Base-by-base conservation (phyloP, 2,888 invertebrate species). In the Cantharis lateralis region DNA sequence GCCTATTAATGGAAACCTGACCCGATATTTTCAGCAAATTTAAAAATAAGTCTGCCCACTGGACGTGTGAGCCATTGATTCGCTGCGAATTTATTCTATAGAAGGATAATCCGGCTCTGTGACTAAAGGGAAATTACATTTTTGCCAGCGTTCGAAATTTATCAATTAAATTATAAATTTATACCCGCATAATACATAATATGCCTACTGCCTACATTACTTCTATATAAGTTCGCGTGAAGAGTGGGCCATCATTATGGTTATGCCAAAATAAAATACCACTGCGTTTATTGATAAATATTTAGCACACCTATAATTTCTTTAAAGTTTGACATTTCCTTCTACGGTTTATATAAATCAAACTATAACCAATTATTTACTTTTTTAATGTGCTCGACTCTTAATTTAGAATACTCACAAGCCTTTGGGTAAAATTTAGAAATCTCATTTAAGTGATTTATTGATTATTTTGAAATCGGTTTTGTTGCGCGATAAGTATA, bases 291-390 rank as follows among this genome's bases (percentile, higher is more conserved):
- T 66, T 66, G 70, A 77, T 75, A 77, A 75, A 72, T 70, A 66
- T 78, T 80, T 74, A 77, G 75, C 80, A 77, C 80, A 77, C 80
- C 78, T 80, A 78, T 78, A 77, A 75, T 79, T 77, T 32, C 32
- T 78, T 77, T 70, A 68, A 75, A 76, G 78, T 80, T 77, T 76
- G 78, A 76, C 75, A 78, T 78, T 73, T 71, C 76, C 75, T 73
- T 78, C 75, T 70, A 75, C 26, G 71, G 78, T 61, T 18, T 78
- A 78, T 78, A 78, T 78, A 76, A 78, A 78, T 76, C 75, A 78
- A 70, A 68, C 70, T 69, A 68, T 68, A 70, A 77, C 70, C 73
- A 70, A 70, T 77, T 73, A 62, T 70, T 74, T 70, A 70, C 72
- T 61, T 71, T 66, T 64, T 63, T 26, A 61, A 32, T 32, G 32